Evolutionary conservation across 2,888 invertebrate genomes (phyloP), one percentile per base, ranked within the genome.

Genomic region (Camptogramma bilineatum): DNA sequence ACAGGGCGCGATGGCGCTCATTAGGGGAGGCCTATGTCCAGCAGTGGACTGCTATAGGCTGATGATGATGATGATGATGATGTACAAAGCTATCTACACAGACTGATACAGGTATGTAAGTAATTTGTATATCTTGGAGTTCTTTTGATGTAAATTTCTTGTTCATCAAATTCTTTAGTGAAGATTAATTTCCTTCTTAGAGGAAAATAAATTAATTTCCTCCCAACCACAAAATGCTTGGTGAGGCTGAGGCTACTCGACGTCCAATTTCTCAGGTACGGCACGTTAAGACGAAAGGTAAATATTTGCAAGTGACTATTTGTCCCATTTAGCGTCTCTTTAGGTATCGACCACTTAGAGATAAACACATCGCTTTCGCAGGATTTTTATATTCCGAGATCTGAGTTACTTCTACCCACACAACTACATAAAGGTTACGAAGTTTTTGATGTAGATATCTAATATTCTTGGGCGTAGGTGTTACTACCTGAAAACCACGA

Each of bases 191-290:
- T 47, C 47, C 19, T 47, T 18, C 17, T n/a, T 3, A 55, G 9
- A 31, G 31, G 55, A 18, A 47, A 47, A 31, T 55, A 47, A 55
- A 47, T 55, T 18, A 55, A 34, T 55, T 31, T 31, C 31, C 42
- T 28, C 18, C n/a, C 42, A 8, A 44, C 44, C 53, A 54, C 44
- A 44, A 53, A 57, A 57, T 42, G 46, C 57, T 53, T 63, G 47
- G 52, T 47, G 44, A 18, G 52, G 28, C 18, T 39, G 44, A 18
- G 52, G 28, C 18, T 65, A 57, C 52, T 65, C 53, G 21, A 48
- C 53, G 52, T 18, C 53, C 53, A 61, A 65, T 57, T 65, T 56
- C 56, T 28, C 19, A 47, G 48, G 28, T 47, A 57, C 56, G 52
- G 24, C 46, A 52, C 62, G 52, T 52, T 56, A 42, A 56, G 24